Percentiles rank a stretch among this genome's conserved stretches.
Conservation (phyloP, 2,888 invertebrate species). For the Stegana nigrithorax region DNA sequence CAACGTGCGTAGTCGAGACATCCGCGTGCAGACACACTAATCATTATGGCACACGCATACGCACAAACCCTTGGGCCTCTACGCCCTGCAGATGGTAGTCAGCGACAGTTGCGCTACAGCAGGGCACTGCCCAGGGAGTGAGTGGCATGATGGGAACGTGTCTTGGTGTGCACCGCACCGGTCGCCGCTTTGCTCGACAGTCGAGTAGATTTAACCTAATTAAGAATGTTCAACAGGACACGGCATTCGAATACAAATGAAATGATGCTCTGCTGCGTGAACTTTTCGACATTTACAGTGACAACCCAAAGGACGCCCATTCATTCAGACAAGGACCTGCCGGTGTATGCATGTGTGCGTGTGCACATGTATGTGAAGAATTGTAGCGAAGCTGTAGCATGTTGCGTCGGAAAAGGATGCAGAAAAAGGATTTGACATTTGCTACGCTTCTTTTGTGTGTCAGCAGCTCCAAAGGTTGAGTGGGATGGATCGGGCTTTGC, state of each 20-base stretch:
- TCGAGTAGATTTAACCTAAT: slow-evolving; percentile 66
- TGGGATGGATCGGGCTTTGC: neutral
- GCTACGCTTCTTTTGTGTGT: slow-evolving; percentile 8
- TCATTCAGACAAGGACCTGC: no score
- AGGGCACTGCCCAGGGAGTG: no score
- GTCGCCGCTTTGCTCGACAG: slow-evolving; percentile 24
- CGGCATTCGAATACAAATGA: slow-evolving; percentile 64
- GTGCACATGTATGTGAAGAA: neutral
- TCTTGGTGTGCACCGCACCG: slow-evolving; percentile 12
- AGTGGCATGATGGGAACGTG: slow-evolving; percentile 1
- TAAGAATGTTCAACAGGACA: slow-evolving; percentile 67
- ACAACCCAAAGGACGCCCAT: neutral
- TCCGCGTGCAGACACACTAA: no score
- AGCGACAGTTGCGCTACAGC: no score
- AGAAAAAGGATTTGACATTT: slow-evolving; percentile 17
- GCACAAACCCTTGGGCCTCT: no score
- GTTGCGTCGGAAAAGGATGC: slow-evolving; percentile 40
- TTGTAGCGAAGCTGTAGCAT: neutral
- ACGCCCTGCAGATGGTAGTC: no score
- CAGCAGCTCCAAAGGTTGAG: neutral
- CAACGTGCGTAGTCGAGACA: slow-evolving; percentile 21
- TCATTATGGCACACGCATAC: no score
- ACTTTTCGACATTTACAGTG: neutral
- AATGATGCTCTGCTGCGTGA: slow-evolving; percentile 18
- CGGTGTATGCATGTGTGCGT: slow-evolving; percentile 42